Base-by-base conservation (phyloP, 1,140 invertebrate genomes). In the Homarus americanus region DNA sequence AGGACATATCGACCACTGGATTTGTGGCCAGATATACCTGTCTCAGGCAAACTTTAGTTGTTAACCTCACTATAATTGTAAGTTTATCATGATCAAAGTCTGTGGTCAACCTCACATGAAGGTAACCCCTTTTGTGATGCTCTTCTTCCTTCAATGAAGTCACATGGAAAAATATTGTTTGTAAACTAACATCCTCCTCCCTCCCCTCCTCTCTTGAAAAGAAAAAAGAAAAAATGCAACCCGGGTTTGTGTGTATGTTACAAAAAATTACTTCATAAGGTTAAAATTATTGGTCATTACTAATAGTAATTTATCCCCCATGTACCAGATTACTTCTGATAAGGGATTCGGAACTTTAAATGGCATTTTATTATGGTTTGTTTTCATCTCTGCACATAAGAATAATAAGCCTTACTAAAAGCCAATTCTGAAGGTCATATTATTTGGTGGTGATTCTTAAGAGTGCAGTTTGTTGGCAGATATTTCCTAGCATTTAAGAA, bases 21-120 rank as follows among this genome's bases (percentile, higher is more conserved):
- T 90, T 90, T 90, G 87, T 90, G 87, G 87, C 87, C 87, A 90
- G 87, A 53, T 90, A 49, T 90, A 90, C 87, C 87, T 82, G 49
- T 82, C 80, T 41, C 82, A 38, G 41, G 49, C 34, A 66, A 83
- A 63, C 4, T 32, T 34, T 66, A 24, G 28, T 66, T 83, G 58
- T 66, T 53, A 83, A 38, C 58, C 80, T 83, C 58, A 36, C 15
- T 69, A 83, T 44, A 44, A 75, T 63, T 75, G 63, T 75, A 72
- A 72, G 69, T 76, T 20, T 17, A 34, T 76, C 34, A 44, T 75
- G 83, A 73, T 87, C 75, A 87, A 58, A 78, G 85, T 79, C n/a
- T 87, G 73, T 78, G 73, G 73, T 78, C 44, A 87, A 78, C 85
- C 85, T 87, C 75, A 78, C 36, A 53, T 79, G 72, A 87, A 78